Evolutionary conservation across 2,888 invertebrate species (phyloP).

Genomic region (Sialis lutaria): DNA sequence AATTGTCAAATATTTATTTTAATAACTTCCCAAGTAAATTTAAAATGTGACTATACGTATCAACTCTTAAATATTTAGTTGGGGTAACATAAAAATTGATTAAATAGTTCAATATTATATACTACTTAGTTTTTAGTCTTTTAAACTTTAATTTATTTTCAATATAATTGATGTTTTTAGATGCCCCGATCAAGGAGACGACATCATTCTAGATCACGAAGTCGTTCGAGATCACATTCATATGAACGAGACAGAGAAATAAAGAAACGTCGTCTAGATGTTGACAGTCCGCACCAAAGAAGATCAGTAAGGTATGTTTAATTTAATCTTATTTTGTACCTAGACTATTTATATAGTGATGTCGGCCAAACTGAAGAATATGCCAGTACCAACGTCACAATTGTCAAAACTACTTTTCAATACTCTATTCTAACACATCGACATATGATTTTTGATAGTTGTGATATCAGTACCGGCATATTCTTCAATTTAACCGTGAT

Average conservation of each 20-base stretch:
- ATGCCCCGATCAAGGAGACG: slow-evolving; percentile 73
- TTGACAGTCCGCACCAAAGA: slow-evolving; percentile 35
- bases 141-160: slow-evolving; percentile 3
- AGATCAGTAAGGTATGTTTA: slow-evolving; percentile 41
- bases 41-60: background rate
- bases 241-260: slow-evolving; percentile 43
- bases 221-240: slow-evolving; percentile 32
- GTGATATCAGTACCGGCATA: no score
- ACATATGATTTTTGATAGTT: no score
- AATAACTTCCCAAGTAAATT: background rate
- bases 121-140: background rate
- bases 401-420: no score
- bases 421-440: no score
- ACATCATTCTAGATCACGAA: slow-evolving; percentile 48
- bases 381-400: no score
- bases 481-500: no score
- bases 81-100: background rate
- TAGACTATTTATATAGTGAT: no score
- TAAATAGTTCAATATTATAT: background rate
- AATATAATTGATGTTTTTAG: slow-evolving; percentile 26
- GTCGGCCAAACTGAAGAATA: no score
- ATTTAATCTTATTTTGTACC: no score
- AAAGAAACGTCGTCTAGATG: slow-evolving; percentile 55
- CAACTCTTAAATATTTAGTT: background rate
- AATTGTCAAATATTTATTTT: background rate